Conservation (phyloP, 2,888 invertebrate species). For the Lasioglossum morio region DNA sequence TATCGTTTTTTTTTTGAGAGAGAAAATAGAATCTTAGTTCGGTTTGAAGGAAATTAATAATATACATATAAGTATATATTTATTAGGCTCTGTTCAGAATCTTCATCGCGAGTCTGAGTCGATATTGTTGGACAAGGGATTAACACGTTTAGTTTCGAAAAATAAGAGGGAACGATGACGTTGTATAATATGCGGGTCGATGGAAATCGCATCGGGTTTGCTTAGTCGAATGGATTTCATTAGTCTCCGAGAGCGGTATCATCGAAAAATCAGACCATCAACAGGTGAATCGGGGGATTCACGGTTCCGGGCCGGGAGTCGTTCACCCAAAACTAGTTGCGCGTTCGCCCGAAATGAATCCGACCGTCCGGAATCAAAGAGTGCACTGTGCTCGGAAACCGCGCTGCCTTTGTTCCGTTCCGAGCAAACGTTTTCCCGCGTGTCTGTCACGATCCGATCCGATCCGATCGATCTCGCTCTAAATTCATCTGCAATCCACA, state of each 20-base stretch:
- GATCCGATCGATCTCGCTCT: background rate
- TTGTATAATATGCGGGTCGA: background rate
- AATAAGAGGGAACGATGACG: background rate
- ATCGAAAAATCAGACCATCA: background rate
- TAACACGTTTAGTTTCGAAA: background rate
- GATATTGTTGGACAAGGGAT: no score
- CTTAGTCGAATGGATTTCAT: background rate
- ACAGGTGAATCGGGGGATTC: constrained; percentile 29
- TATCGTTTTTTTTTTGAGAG: no score
- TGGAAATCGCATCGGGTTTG: background rate
- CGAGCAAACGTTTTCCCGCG: background rate
- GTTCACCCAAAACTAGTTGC: constrained; percentile 33
- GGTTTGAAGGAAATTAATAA: no score
- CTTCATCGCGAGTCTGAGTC: no score
- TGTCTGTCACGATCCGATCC: background rate
- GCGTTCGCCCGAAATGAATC: constrained; percentile 4
- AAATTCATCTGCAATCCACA: background rate
- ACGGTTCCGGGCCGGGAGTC: constrained; percentile 20
- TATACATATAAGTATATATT: no score
- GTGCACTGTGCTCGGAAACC: background rate
- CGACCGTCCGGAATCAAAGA: constrained; percentile 3
- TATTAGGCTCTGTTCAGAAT: no score
- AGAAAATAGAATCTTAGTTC: no score
- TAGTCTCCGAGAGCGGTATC: background rate
- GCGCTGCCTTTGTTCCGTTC: background rate